phyloP scores from a whole-genome alignment of 2,797 vertebrate genomes.

The Scolopax rusticola region DNA sequence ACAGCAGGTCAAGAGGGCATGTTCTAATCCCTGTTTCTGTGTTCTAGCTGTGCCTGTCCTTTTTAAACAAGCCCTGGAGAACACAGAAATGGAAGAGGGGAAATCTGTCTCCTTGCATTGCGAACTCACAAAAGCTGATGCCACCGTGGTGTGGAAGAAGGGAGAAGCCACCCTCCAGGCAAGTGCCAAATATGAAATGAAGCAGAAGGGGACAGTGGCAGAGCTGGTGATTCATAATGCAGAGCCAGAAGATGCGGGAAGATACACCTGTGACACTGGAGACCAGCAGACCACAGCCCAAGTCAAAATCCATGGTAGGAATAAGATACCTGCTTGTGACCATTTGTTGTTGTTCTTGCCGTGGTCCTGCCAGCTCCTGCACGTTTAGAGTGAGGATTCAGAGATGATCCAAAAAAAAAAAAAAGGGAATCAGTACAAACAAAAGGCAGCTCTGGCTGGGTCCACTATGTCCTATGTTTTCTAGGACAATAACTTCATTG shows the following conservation, averaged over 20 bases:
- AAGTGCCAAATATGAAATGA: constrained; percentile 76
- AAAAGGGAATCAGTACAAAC: background rate
- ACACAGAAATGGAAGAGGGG: constrained; percentile 57
- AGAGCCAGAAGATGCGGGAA: constrained; percentile 73
- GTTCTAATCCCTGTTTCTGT: background rate
- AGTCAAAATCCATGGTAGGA: constrained; percentile 74
- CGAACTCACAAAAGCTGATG: constrained; percentile 56
- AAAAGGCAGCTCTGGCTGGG: background rate
- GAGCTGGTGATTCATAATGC: constrained; percentile 74
- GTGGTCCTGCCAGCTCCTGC: background rate
- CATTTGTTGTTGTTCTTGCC: constrained; percentile 32
- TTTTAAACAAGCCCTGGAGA: constrained; percentile 74
- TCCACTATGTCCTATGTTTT: background rate
- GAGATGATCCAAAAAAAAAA: background rate
- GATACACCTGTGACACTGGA: constrained; percentile 74
- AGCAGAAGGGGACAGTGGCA: constrained; percentile 67
- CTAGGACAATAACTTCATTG: background rate
- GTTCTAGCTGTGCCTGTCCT: constrained; percentile 68
- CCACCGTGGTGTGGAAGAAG: constrained; percentile 77
- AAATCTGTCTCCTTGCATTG: constrained; percentile 60
- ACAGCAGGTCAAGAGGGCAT: background rate
- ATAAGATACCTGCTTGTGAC: constrained; percentile 10
- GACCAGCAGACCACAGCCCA: constrained; percentile 74
- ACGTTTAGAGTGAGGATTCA: background rate
- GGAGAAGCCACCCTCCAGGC: constrained; percentile 48